These are phyloP conservation scores for Ascaphus truei DNA, from an alignment of 2,113 vertebrate genomes.

Conservation along the genomic window DNA sequence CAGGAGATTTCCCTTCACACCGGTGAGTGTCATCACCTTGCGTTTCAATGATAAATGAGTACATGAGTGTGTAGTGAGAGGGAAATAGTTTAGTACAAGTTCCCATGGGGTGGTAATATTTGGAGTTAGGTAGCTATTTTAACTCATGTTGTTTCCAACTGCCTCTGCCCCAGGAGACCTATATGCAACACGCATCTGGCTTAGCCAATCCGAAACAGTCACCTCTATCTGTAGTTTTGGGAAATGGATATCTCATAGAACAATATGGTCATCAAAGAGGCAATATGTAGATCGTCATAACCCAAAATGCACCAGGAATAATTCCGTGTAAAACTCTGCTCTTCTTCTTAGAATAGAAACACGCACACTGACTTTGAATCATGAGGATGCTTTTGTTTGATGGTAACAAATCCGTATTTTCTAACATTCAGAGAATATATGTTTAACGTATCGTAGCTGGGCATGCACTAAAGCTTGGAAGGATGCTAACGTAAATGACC, in stretches of 20 bases:
- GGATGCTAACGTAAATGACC: neutral
- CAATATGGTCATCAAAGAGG: neutral
- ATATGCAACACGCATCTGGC: neutral
- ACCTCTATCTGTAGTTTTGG: neutral
- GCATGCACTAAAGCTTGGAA: neutral
- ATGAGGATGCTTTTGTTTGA: conserved; percentile 10
- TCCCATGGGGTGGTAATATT: conserved; percentile 14
- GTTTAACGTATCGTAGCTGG: conserved; percentile 12
- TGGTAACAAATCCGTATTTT: conserved; percentile 1
- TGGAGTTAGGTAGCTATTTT: conserved; percentile 14
- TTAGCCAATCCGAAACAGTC: neutral
- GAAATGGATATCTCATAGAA: neutral
- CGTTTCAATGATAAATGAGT: neutral
- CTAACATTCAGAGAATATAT: conserved; percentile 1
- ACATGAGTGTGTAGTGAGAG: neutral
- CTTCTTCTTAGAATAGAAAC: neutral
- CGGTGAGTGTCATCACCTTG: neutral
- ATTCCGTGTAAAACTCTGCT: neutral
- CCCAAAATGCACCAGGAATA: neutral
- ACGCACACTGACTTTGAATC: neutral
- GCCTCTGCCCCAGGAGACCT: neutral
- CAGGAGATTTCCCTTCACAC: neutral
- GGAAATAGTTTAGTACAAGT: neutral
- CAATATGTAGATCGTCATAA: neutral
- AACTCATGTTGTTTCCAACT: neutral